Conservation (phyloP, 2,797 vertebrate species). For the Pangasius djambal region DNA sequence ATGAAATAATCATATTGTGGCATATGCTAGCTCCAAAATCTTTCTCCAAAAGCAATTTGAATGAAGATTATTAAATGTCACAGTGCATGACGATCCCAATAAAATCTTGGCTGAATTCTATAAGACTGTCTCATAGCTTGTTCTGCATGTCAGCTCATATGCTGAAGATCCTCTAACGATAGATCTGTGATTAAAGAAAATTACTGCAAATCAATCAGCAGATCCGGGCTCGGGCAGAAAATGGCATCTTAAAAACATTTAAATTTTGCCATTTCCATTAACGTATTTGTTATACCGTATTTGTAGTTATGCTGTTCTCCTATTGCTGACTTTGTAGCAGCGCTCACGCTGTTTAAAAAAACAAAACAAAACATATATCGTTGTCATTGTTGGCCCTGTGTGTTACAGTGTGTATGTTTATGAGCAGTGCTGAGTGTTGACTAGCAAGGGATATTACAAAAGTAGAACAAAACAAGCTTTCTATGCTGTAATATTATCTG, state of each 20-base stretch:
- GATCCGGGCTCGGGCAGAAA: not conserved
- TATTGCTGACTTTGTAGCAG: not conserved
- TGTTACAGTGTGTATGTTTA: not conserved
- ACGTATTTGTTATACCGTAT: not conserved
- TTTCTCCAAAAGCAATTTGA: not conserved
- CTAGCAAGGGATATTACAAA: not conserved
- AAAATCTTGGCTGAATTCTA: not conserved
- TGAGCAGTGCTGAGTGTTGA: not conserved
- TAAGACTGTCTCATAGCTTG: not conserved
- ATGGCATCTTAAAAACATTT: not conserved
- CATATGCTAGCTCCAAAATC: slow-evolving; percentile 31
- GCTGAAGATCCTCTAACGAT: not conserved
- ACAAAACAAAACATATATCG: not conserved
- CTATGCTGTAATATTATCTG: not conserved
- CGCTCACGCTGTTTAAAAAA: not conserved
- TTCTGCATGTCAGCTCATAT: not conserved
- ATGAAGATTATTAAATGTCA: not conserved
- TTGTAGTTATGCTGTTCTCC: not conserved
- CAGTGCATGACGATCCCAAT: not conserved
- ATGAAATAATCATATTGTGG: slow-evolving; percentile 56
- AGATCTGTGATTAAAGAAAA: not conserved
- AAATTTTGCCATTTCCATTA: not conserved
- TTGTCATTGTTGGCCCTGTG: not conserved
- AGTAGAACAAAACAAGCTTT: not conserved
- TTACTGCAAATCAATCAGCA: not conserved